These are phyloP conservation scores for Cyanoderma ruficeps DNA, from an alignment of 2,113 vertebrate species.

Conservation along the genomic window DNA sequence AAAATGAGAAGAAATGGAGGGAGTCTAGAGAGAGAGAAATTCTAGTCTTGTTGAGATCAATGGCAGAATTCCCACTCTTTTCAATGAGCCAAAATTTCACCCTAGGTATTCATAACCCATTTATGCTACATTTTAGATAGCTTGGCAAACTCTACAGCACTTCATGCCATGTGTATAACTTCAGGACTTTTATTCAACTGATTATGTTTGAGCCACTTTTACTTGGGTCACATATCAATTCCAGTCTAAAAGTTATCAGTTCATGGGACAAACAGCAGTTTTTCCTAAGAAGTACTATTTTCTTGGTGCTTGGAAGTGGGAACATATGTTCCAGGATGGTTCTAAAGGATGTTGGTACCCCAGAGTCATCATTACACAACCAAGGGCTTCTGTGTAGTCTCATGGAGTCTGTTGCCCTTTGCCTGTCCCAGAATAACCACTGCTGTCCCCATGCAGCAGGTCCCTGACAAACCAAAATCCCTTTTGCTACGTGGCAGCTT, in stretches of 20 bases:
- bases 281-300: not conserved
- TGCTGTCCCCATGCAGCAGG: accelerated
- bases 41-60: not conserved
- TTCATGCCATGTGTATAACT: not conserved
- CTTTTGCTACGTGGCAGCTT: accelerated
- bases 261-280: not conserved
- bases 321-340: not conserved
- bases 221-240: not conserved
- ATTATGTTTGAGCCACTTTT: not conserved
- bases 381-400: not conserved
- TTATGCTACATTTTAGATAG: not conserved
- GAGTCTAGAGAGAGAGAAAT: not conserved
- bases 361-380: not conserved
- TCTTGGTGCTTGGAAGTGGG: not conserved
- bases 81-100: not conserved
- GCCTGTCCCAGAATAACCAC: not conserved
- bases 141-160: not conserved
- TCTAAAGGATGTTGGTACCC: not conserved
- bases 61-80: constrained; percentile 12
- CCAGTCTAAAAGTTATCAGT: not conserved
- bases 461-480: accelerated
- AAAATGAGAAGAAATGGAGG: not conserved
- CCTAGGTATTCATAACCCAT: not conserved
- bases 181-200: not conserved
- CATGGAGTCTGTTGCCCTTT: accelerated